Evolutionary conservation across 2,888 invertebrate species (phyloP), one percentile per base, ranked within the genome.

Genomic region (Blastobasis adustella): DNA sequence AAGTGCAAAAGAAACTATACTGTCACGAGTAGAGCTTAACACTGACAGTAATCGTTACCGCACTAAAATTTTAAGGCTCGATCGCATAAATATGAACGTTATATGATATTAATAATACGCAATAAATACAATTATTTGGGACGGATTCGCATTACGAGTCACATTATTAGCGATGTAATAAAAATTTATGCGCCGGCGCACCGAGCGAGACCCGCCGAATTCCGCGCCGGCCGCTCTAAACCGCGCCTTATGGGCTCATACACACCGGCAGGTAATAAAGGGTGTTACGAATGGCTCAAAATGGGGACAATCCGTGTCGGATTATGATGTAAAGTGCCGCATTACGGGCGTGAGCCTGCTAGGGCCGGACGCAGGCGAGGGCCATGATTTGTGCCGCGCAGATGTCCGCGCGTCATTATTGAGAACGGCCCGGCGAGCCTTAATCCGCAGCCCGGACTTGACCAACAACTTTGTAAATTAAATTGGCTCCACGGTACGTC

Each of bases 401-500:
- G 70, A 70, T 72, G 71, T 72, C 66, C 59, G 58, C 55, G 66
- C 67, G 69, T 79, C 77, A 77, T 75, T 71, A 79, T 78, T 75
- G 76, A 70, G 67, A 65, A 61, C 63, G 50, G 59, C 58, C 59
- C 59, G 61, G 62, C 60, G 59, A 59, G 58, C 64, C 73, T 76
- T 76, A 79, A 82, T 82, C 78, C 79, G 70, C 70, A 10, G 54
- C 38, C 43, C 49, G 47, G 54, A 73, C 76, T 75, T 75, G 79
- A 78, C 77, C 71, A 73, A 79, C 82, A 74, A 82, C 82, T 83
- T 82, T 82, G 83, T 82, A 81, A 84, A 82, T 82, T 84, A 83
- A 84, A 84, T 85, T 80, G 83, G 74, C 75, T 77, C 71, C 63
- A 67, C 66, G 69, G 71, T 73, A 71, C 74, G 70, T 67, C 72